Percentiles rank a stretch among this genome's conserved stretches.
Conservation (phyloP, 2,888 invertebrate species). For the Synergus gifuensis region DNA sequence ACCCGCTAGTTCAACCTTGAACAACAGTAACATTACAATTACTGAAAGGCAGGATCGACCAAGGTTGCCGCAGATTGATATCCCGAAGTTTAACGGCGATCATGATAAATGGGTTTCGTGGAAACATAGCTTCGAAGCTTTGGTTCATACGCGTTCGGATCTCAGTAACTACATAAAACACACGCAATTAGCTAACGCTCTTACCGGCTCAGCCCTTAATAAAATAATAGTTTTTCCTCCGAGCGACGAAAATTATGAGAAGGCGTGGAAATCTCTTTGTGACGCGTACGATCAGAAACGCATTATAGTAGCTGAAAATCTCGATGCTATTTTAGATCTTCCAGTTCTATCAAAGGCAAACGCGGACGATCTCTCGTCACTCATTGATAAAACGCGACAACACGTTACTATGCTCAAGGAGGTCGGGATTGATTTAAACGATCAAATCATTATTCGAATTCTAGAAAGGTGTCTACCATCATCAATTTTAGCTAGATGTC, state of each 20-base stretch:
- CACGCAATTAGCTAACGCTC: conserved; percentile 51
- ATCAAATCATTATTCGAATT: too few species aligned
- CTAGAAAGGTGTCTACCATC: too few species aligned
- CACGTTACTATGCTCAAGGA: too few species aligned
- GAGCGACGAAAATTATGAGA: conserved; percentile 51
- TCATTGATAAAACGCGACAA: too few species aligned
- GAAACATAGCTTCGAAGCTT: conserved; percentile 51
- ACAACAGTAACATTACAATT: too few species aligned
- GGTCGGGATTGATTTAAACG: too few species aligned
- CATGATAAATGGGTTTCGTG: conserved; percentile 53
- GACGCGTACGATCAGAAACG: conserved; percentile 52
- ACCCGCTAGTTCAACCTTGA: too few species aligned
- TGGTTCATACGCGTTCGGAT: conserved; percentile 46
- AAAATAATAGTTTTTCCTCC: conserved; percentile 50
- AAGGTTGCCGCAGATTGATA: neutral
- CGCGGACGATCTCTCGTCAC: neutral
- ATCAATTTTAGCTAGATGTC: too few species aligned
- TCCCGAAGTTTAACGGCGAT: conserved; percentile 52
- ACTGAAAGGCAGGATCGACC: too few species aligned
- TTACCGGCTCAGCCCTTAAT: conserved; percentile 54
- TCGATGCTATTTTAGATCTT: neutral
- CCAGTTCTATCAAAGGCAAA: conserved; percentile 40
- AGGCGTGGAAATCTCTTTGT: conserved; percentile 53
- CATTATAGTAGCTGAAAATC: conserved; percentile 49
- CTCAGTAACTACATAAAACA: conserved; percentile 50